These are phyloP conservation scores for Aleadryas rufinucha DNA, from an alignment of 2,113 vertebrate genomes.

Conservation along the genomic window DNA sequence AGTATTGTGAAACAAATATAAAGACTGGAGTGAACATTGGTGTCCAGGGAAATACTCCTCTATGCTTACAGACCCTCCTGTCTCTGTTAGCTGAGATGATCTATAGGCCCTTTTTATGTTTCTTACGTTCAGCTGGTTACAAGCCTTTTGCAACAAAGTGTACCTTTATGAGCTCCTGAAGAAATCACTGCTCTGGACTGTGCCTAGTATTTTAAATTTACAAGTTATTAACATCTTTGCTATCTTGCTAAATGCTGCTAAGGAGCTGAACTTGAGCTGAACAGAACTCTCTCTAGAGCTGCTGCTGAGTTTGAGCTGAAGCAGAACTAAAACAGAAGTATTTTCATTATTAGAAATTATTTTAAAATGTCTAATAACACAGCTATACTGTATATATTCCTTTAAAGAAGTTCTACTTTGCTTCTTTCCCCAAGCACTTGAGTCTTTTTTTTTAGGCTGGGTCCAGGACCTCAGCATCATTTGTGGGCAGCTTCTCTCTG, in stretches of 20 bases:
- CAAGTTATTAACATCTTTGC: not conserved
- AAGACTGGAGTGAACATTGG: not conserved
- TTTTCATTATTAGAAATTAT: not conserved
- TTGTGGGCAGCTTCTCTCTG: not conserved
- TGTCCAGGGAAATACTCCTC: not conserved
- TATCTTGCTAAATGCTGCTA: not conserved
- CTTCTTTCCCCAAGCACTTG: not conserved
- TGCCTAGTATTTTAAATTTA: not conserved
- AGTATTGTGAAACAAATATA: not conserved
- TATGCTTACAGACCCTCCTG: not conserved
- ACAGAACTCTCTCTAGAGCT: not conserved
- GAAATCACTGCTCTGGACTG: not conserved
- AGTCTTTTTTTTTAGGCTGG: not conserved
- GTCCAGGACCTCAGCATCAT: not conserved
- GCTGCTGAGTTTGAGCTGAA: not conserved
- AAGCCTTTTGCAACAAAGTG: not conserved
- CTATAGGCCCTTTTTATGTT: accelerated
- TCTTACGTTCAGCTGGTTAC: not conserved
- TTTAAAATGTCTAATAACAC: not conserved
- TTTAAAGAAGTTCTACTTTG: not conserved
- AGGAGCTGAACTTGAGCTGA: not conserved
- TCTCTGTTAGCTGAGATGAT: not conserved
- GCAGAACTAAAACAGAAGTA: not conserved
- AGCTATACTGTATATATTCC: not conserved
- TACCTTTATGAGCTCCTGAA: not conserved